These are phyloP conservation scores for Ceratosolen fusciceps DNA, from an alignment of 1,140 invertebrate species.

Conservation along the genomic window DNA sequence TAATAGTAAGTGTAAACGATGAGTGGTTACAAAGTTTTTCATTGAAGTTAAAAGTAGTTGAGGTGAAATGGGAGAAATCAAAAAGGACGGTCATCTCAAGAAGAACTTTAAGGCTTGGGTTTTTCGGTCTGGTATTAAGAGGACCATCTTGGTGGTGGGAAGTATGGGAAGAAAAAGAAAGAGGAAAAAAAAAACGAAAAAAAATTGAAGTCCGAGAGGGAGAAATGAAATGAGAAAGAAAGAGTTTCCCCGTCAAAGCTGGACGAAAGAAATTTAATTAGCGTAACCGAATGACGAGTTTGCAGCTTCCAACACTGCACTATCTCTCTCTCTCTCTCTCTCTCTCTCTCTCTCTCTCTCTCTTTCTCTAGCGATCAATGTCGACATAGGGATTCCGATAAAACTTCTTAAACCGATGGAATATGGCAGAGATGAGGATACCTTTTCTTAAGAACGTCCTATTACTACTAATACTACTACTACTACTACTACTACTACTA, in stretches of 20 bases:
- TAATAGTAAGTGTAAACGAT: not conserved
- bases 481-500: too few relatives aligned
- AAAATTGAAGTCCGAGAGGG: not conserved
- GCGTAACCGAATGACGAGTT: constrained; percentile 39
- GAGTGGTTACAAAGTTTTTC: not conserved
- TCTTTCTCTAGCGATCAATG: constrained; percentile 20
- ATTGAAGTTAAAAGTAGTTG: not conserved
- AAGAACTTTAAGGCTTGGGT: not conserved
- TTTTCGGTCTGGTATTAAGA: not conserved
- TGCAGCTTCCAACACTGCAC: constrained; percentile 14
- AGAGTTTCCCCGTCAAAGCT: not conserved
- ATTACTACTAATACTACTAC: too few relatives aligned
- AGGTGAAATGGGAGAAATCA: not conserved
- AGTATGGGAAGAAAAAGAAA: not conserved
- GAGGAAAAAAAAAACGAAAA: not conserved
- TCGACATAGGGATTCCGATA: constrained; percentile 33
- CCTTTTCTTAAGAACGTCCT: not conserved
- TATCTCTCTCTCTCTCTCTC: too few relatives aligned
- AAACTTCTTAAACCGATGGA: constrained; percentile 35
- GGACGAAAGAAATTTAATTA: constrained; percentile 47
- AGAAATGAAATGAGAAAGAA: not conserved
- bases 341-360: too few relatives aligned
- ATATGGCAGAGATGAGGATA: constrained; percentile 19
- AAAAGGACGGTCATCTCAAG: not conserved
- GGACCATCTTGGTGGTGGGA: not conserved